Base-by-base conservation (phyloP, 2,113 vertebrate genomes). In the Atlantisia rogersi region DNA sequence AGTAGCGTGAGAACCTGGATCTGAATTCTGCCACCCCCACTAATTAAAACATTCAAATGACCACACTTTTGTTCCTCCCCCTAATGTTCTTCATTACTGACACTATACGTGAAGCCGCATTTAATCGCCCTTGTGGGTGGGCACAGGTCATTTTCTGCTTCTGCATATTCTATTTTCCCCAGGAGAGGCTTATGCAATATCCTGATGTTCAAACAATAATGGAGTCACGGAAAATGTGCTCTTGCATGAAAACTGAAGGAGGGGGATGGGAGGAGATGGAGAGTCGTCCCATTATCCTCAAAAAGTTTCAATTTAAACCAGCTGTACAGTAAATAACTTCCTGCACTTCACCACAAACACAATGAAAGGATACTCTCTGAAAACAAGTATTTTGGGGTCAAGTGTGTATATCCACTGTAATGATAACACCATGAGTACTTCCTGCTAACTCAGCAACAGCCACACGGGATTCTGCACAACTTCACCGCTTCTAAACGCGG, bases 221-320 rank as follows among this genome's bases (percentile, higher is more conserved):
- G 32, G 80, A 95, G 94, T 96, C 94, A 96, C 73, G 89, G 97
- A 97, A 97, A 98, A 96, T 91, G 69, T 97, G 85, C 79, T 94
- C 92, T 88, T 20, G 42, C 83, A 76, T 73, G 83, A 92, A 86
- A 93, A 86, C 22, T 81, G 71, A 11, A 31, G 16, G 15, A 86
- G 74, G 58, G 67, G 77, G 74, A 73, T 53, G 91, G 81, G 80
- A 88, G 35, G 67, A 86, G 80, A 86, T 63, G 25, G 46, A 90
- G 92, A 85, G 37, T n/a, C 83, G 53, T 91, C 70, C 58, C 87
- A 88, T 82, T 94, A 91, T 82, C 86, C 87, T 94, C 88, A 85
- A 88, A 88, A 95, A 95, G 53, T 83, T 89, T 88, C 92, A 97
- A 95, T 96, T 96, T 42, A 48, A 97, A 97, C 92, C 97, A 97